Evolutionary conservation across 2,113 vertebrate species (phyloP), one percentile per base, ranked within the genome.

Genomic region (Indicator indicator): DNA sequence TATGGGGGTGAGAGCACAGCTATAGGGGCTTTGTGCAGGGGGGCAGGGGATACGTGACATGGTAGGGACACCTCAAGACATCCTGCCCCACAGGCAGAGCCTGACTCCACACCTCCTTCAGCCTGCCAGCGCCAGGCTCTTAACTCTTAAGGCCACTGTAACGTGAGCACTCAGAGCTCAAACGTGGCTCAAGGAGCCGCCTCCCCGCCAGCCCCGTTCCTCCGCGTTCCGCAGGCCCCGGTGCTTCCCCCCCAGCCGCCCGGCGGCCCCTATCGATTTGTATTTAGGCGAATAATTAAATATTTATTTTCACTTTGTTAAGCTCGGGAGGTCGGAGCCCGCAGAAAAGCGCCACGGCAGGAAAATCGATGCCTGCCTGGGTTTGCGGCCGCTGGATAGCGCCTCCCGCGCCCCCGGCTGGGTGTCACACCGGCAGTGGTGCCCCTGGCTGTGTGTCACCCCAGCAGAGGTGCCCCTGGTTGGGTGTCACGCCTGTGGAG

Each of bases 251-350:
- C 88, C 92, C 95, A 95, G 96, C 97, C 96, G 94, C 97, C 96
- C 94, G 75, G 96, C 85, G 80, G 88, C 85, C 81, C 79, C 90
- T 97, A 98, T 97, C 54, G 97, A 98, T 98, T 98, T 98, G 97
- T 97, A 97, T 97, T 98, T 98, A 98, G 96, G 95, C 78, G 88
- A 97, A 98, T 97, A 98, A 98, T 98, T 97, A 98, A 98, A 98
- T 98, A 98, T 98, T 98, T 98, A 98, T 98, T 97, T 98, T 97
- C 97, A 98, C 98, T 98, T 98, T 97, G 98, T 98, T 98, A 98
- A 98, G 96, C 96, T 95, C 33, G 54, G 92, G 95, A 98, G 95
- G 97, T 95, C 94, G 92, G 97, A 97, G 94, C 95, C 95, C 94
- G 50, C 92, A 97, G 96, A 96, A 97, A 42, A 93, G 96, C 83